Percentiles rank a stretch among this genome's conserved stretches.
These are phyloP conservation scores for Procavia capensis DNA, from an alignment of 2,113 vertebrate species.

Conservation along the genomic window DNA sequence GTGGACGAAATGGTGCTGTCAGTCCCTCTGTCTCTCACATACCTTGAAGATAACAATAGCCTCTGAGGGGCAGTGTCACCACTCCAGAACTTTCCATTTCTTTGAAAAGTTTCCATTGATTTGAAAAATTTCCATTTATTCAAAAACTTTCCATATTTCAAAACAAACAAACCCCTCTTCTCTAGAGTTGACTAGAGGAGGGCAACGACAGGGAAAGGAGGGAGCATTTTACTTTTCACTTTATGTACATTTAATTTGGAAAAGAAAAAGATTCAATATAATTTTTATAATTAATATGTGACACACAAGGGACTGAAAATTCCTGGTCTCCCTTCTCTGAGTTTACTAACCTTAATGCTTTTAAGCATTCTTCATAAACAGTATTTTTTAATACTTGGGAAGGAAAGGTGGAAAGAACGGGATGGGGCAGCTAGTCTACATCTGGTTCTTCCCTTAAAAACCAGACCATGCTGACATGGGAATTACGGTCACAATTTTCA, in stretches of 20 bases:
- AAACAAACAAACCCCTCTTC: background rate
- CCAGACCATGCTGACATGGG: background rate
- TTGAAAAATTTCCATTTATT: slow-evolving; percentile 67
- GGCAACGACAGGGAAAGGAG: background rate
- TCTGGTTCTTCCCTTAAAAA: background rate
- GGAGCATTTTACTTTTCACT: background rate
- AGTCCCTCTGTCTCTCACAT: background rate
- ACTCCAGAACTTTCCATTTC: slow-evolving; percentile 58
- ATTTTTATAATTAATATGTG: slow-evolving; percentile 21
- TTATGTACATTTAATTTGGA: background rate
- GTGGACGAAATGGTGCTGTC: background rate
- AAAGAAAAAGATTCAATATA: background rate
- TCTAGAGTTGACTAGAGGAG: background rate
- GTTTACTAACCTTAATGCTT: background rate
- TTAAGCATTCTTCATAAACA: slow-evolving; percentile 13
- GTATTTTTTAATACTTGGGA: background rate
- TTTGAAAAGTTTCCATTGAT: slow-evolving; percentile 67
- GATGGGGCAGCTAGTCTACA: background rate
- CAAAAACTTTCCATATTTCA: slow-evolving; percentile 67
- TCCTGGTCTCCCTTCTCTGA: background rate
- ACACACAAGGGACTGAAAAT: background rate
- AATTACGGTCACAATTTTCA: background rate
- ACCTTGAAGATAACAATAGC: slow-evolving; percentile 45
- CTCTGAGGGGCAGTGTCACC: background rate
- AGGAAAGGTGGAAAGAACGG: background rate